Percentiles rank a stretch among this genome's conserved stretches.
Evolutionary conservation across 1,140 invertebrate species (phyloP).

Genomic region (Zophobas morio): DNA sequence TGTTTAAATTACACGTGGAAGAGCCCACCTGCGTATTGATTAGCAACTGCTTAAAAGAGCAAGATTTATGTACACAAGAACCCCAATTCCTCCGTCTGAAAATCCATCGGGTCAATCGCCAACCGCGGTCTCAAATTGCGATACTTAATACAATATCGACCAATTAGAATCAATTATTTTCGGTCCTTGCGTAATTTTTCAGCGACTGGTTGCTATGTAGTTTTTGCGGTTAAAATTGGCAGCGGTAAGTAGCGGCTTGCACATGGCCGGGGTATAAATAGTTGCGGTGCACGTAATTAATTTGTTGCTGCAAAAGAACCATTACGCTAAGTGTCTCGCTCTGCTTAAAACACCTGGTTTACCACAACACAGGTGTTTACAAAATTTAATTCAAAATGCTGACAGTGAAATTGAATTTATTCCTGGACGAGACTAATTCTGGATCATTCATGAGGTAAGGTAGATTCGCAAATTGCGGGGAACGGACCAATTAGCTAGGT

Average conservation of each 20-base stretch:
- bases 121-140: constrained; percentile 13
- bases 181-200: constrained; percentile 24
- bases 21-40: constrained; percentile 33
- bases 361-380: constrained; percentile 42
- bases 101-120: constrained; percentile 1
- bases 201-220: not conserved
- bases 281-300: constrained; percentile 26
- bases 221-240: constrained; percentile 38
- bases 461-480: constrained; percentile 29
- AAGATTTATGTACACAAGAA: constrained; percentile 4
- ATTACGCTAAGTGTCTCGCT: constrained; percentile 14
- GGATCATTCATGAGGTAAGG: constrained; percentile 39
- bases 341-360: constrained; percentile 38
- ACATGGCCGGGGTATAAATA: constrained; percentile 29
- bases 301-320: constrained; percentile 32
- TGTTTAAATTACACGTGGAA: constrained; percentile 26
- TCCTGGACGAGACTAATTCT: constrained; percentile 45
- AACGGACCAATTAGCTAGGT: constrained; percentile 30
- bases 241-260: constrained; percentile 9
- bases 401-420: constrained; percentile 43
- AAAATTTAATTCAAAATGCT: constrained; percentile 43
- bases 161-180: constrained; percentile 29
- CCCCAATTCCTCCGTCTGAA: not conserved
- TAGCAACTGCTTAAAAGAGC: constrained; percentile 3
- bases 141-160: not conserved